Conservation (phyloP, 2,888 invertebrate species). For the Tenthredo mesomela region DNA sequence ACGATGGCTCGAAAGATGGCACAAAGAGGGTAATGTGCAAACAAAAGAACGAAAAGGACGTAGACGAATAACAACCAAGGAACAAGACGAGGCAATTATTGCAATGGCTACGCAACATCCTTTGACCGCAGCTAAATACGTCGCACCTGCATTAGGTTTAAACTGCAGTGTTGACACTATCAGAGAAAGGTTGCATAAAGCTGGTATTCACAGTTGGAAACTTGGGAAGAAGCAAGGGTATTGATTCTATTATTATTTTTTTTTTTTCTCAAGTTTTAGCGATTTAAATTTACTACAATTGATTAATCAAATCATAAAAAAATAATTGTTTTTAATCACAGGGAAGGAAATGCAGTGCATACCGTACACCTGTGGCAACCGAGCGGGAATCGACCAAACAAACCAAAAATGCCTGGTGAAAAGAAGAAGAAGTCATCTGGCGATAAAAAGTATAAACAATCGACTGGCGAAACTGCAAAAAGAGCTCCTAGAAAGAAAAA, state of each 20-base stretch:
- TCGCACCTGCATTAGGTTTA: conserved; percentile 74
- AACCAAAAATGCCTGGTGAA: conserved; percentile 68
- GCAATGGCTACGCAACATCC: conserved; percentile 76
- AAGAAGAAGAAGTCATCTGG: conserved; percentile 66
- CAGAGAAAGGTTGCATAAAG: conserved; percentile 74
- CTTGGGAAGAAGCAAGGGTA: conserved; percentile 76
- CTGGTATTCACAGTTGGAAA: conserved; percentile 77
- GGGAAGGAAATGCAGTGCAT: conserved; percentile 75
- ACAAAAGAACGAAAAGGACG: conserved; percentile 76
- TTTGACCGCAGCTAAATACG: conserved; percentile 75
- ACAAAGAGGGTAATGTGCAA: conserved; percentile 75
- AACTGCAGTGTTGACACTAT: conserved; percentile 76
- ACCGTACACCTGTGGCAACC: conserved; percentile 76
- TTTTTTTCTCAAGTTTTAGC: not conserved
- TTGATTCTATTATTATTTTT: no score
- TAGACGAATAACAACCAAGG: conserved; percentile 75
- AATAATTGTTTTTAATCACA: conserved; percentile 55
- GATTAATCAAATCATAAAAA: not conserved
- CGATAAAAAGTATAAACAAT: conserved; percentile 63
- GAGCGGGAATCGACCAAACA: conserved; percentile 75
- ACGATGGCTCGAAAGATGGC: conserved; percentile 76
- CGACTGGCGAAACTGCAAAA: conserved; percentile 54
- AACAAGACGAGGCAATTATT: conserved; percentile 75
- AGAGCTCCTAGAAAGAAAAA: conserved; percentile 63
- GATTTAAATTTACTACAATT: not conserved